Conservation (phyloP, 1,140 invertebrate genomes). For the Heliconius hermathena region DNA sequence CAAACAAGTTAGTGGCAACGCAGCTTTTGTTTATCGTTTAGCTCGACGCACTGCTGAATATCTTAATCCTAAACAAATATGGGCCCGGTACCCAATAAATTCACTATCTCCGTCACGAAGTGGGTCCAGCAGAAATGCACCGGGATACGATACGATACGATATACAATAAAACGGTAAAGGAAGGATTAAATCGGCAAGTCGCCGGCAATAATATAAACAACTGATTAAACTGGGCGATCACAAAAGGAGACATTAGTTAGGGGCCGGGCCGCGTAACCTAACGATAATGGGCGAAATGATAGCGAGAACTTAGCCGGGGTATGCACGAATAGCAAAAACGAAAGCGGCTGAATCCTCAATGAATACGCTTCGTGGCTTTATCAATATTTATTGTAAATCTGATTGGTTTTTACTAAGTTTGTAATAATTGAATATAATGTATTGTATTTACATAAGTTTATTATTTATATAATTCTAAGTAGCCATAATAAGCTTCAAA, state of each 20-base stretch:
- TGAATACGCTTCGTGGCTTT: conserved; percentile 26
- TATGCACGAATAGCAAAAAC: conserved; percentile 52
- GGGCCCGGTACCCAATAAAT: conserved; percentile 57
- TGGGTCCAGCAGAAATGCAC: conserved; percentile 46
- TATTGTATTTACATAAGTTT: neutral
- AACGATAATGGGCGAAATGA: conserved; percentile 72
- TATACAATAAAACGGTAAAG: conserved; percentile 74
- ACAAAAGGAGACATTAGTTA: conserved; percentile 79
- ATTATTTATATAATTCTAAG: neutral
- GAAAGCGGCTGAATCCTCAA: conserved; percentile 47
- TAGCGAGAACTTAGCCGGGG: conserved; percentile 62
- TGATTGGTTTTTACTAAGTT: conserved; percentile 30
- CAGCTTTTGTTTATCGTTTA: conserved; percentile 70
- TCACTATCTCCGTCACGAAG: conserved; percentile 51
- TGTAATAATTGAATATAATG: neutral
- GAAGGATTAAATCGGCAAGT: conserved; percentile 69
- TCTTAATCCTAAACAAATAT: conserved; percentile 78
- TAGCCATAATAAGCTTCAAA: conserved; percentile 1
- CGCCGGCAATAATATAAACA: conserved; percentile 75
- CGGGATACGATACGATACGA: conserved; percentile 41
- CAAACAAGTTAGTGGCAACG: conserved; percentile 69
- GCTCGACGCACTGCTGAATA: conserved; percentile 64
- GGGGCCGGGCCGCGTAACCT: conserved; percentile 55
- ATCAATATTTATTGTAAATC: conserved; percentile 18
- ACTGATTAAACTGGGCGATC: conserved; percentile 71